Conservation (phyloP, 2,888 invertebrate genomes). For the Himalopsyche kuldschensis region DNA sequence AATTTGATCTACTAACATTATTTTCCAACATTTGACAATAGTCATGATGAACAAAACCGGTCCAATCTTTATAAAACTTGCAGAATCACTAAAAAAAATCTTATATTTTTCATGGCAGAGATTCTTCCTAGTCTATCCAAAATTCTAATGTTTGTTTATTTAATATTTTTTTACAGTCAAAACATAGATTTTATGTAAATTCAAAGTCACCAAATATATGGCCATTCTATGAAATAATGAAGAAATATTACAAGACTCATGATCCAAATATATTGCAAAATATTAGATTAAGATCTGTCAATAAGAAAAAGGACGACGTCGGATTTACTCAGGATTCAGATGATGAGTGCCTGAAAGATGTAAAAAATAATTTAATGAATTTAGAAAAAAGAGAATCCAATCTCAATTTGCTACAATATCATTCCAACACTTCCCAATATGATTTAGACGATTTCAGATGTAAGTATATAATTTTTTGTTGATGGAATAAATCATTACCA, state of each 20-base stretch:
- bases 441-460: constrained; percentile 31
- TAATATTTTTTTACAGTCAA: constrained; percentile 43
- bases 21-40: too few relatives aligned
- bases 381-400: neutral
- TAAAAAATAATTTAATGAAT: constrained; percentile 19
- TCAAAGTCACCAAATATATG: constrained; percentile 13
- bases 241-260: constrained; percentile 17
- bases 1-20: too few relatives aligned
- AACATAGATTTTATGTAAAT: constrained; percentile 15
- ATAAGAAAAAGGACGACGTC: neutral
- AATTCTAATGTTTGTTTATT: constrained; percentile 28
- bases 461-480: neutral
- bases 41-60: too few relatives aligned
- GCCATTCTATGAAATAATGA: constrained; percentile 30
- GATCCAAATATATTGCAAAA: neutral
- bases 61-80: too few relatives aligned
- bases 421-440: neutral
- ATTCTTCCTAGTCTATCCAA: neutral
- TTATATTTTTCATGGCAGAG: neutral
- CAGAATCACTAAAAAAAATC: neutral
- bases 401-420: neutral
- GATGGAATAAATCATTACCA: too few relatives aligned
- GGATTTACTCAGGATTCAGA: constrained; percentile 16
- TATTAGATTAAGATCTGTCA: neutral
- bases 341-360: constrained; percentile 26